Conservation (phyloP, 2,888 invertebrate species). For the Oasisia sp. region DNA sequence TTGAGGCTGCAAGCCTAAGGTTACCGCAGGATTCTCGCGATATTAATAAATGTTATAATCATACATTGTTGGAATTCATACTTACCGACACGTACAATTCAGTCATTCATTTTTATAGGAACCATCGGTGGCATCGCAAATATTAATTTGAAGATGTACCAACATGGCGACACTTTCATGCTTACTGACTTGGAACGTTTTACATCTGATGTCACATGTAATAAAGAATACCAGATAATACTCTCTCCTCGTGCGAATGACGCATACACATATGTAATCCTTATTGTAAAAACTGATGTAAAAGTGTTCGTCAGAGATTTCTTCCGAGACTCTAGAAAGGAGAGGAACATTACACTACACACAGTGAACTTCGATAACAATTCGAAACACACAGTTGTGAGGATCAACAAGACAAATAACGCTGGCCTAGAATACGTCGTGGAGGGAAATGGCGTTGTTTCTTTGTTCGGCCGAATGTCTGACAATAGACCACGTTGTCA, state of each 20-base stretch:
- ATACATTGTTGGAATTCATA: not conserved
- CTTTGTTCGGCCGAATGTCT: not conserved
- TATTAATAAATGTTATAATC: not conserved
- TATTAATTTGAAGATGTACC: not conserved
- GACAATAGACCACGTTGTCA: not conserved
- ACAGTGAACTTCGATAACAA: not conserved
- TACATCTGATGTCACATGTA: not conserved
- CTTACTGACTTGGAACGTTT: not conserved
- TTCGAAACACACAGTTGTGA: not conserved
- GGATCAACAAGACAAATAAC: not conserved
- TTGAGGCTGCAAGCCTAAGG: not conserved
- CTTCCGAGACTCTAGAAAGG: slow-evolving; percentile 1
- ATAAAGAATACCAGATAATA: not conserved
- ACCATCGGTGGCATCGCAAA: not conserved
- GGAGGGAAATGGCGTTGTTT: not conserved
- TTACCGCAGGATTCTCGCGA: not conserved
- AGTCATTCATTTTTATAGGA: not conserved
- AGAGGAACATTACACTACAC: not conserved
- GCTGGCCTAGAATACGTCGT: not conserved
- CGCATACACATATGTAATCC: not conserved
- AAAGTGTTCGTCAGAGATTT: not conserved
- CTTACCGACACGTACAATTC: not conserved
- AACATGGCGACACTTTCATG: not conserved
- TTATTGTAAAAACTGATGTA: not conserved
- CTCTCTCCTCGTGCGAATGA: not conserved